Base-by-base conservation (phyloP, 2,113 vertebrate genomes). In the Oplegnathus fasciatus region DNA sequence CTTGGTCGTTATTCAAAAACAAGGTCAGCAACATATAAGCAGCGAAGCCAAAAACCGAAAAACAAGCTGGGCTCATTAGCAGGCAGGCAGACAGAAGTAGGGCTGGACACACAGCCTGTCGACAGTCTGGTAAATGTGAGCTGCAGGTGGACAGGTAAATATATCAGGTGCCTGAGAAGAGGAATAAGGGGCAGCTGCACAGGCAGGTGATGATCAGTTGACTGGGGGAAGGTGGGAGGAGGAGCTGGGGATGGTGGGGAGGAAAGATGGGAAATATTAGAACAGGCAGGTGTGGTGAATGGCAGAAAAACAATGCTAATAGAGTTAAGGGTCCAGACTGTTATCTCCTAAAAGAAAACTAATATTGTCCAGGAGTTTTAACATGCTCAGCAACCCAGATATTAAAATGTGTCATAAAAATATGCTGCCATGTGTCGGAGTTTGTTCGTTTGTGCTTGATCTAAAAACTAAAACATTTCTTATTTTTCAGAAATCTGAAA, bases 251-350 rank as follows among this genome's bases (percentile, higher is more conserved):
- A 6, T 6, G 34, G 40, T n/a, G 54, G 8, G 46, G 70, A 57
- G 44, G 28, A 83, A 64, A 42, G 34, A 64, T 22, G 37, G 46
- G 46, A 68, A 67, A 32, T n/a, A 46, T 54, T 44, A 28, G 44
- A 71, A 24, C 24, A 75, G 30, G 50, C 13, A 34, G 18, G 57
- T 46, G 66, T 57, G 54, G 52, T 65, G 37, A 81, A 76, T 69
- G 46, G 55, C 58, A 40, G 15, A 18, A 76, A 77, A 44, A 44
- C 60, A 58, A 64, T 66, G 32, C 42, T 42, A 13, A 40, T 0
- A n/a, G 15, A 42, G 42, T 48, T 10, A 9, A 24, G 46, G 44
- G 14, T 5, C 15, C 44, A 46, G 30, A 22, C 20, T 20, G 8
- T 50, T 6, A 2, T 52, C 28, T 52, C 30, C 13, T 52, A 22